Evolutionary conservation across 2,888 invertebrate species (phyloP), one percentile per base, ranked within the genome.

Genomic region (Drosophila stalkeri): DNA sequence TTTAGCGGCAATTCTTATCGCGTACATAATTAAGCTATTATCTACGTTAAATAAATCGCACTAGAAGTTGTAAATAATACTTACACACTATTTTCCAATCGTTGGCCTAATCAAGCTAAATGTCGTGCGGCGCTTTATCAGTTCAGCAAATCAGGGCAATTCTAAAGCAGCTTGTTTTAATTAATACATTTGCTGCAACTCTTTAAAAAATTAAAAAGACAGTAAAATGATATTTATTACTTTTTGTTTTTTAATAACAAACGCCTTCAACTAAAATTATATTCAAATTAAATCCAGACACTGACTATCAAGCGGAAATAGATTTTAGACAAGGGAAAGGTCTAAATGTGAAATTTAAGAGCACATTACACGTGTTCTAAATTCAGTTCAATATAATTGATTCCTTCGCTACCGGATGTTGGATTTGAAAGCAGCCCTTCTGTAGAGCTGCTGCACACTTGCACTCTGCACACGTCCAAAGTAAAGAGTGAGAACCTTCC

Each of bases 351-450:
- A 51, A 35, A 55, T 44, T 5, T 16, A 43, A 60, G 62, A 47
- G 41, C 37, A 51, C 6, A 20, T 39, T 75, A 90, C 72, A 85
- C 87, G 87, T 85, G 87, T 82, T 84, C 68, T 49, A 63, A 76
- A 84, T 82, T 71, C 62, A 52, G 68, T 68, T 77, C 70, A 65
- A 73, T 86, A 72, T 74, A 85, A 85, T 86, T 84, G 66, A 80
- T 52, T 71, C 63, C 75, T 80, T 78, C 78, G 66, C n/a, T 65
- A 65, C 87, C 85, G 85, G 85, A 86, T 75, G 65, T 72, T 75
- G 63, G 62, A 77, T 64, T 77, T 62, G 59, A n/a, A 46, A 37
- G 37, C 63, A 75, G 33, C 44, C 56, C 44, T 44, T 20, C 65
- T 60, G 8, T 23, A 56, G 54, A 57, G 86, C 31, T 59, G 55